Percentiles rank a stretch among this genome's conserved stretches.
phyloP scores from a whole-genome alignment of 2,888 invertebrate species.

The Drosophila acutilabella region DNA sequence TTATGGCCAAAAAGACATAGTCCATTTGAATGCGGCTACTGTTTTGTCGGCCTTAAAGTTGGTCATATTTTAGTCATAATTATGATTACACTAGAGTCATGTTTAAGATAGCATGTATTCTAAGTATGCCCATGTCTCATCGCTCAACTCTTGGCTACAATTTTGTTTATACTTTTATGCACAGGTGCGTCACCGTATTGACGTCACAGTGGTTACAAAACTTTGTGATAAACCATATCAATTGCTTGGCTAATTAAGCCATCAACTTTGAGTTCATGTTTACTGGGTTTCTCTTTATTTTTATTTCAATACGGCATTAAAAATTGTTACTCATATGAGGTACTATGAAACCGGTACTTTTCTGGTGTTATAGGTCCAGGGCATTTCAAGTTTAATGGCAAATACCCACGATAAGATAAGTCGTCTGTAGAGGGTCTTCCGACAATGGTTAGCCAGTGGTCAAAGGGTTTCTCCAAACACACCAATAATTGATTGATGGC shows the following conservation, averaged over 20 bases:
- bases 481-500: constrained; percentile 21
- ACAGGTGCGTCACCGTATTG: constrained; percentile 53
- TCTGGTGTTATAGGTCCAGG: not conserved
- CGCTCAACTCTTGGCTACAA: constrained; percentile 62
- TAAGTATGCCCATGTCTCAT: constrained; percentile 15
- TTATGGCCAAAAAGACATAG: constrained; percentile 12
- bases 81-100: constrained; percentile 8
- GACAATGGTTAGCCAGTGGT: not conserved
- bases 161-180: not conserved
- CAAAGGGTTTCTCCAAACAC: not conserved
- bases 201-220: constrained; percentile 55
- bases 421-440: not conserved
- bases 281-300: not conserved
- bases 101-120: not conserved
- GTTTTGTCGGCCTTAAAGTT: constrained; percentile 9
- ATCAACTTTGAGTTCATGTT: constrained; percentile 1
- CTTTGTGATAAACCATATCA: constrained; percentile 29
- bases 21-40: constrained; percentile 19
- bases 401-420: constrained; percentile 36
- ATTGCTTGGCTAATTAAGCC: not conserved
- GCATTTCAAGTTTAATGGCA: constrained; percentile 13
- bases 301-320: constrained; percentile 11
- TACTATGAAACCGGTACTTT: constrained; percentile 20
- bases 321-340: constrained; percentile 45
- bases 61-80: constrained; percentile 22